Conservation (phyloP, 2,888 invertebrate species). For the Bombyx huttoni region DNA sequence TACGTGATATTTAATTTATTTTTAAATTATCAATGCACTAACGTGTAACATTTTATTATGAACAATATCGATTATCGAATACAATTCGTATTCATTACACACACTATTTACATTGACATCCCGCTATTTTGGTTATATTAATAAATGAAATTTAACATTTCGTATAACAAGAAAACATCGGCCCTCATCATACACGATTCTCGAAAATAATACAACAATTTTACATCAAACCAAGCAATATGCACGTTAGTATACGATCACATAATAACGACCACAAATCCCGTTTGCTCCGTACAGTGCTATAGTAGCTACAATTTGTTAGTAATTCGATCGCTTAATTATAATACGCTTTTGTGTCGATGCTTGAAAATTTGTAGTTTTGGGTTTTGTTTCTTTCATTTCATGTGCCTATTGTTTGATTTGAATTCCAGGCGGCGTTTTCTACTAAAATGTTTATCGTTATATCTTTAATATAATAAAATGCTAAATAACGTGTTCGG, state of each 20-base stretch:
- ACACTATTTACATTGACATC: no score
- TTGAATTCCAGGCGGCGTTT: conserved; percentile 33
- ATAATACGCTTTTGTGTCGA: conserved; percentile 10
- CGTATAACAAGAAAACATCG: neutral
- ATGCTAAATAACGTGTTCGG: neutral
- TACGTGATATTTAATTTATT: no score
- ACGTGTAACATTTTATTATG: no score
- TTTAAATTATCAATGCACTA: no score
- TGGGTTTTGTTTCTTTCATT: conserved; percentile 6
- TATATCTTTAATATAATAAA: neutral
- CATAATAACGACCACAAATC: no score
- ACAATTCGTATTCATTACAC: no score
- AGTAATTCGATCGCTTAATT: conserved; percentile 1
- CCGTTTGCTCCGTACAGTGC: neutral
- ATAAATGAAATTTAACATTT: neutral
- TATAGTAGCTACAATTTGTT: conserved; percentile 2
- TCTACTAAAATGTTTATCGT: conserved; percentile 33
- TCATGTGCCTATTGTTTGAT: conserved; percentile 51
- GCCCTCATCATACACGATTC: neutral
- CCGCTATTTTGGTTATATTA: neutral
- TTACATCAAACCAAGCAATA: conserved; percentile 49
- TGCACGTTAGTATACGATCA: conserved; percentile 38
- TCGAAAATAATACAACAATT: conserved; percentile 1
- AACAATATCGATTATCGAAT: no score
- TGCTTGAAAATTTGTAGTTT: neutral